A percentile compares a stretch with the other conserved stretches of the same genome.
These are phyloP conservation scores for Neotoma lepida DNA, from an alignment of 2,113 vertebrate species.

Conservation along the genomic window DNA sequence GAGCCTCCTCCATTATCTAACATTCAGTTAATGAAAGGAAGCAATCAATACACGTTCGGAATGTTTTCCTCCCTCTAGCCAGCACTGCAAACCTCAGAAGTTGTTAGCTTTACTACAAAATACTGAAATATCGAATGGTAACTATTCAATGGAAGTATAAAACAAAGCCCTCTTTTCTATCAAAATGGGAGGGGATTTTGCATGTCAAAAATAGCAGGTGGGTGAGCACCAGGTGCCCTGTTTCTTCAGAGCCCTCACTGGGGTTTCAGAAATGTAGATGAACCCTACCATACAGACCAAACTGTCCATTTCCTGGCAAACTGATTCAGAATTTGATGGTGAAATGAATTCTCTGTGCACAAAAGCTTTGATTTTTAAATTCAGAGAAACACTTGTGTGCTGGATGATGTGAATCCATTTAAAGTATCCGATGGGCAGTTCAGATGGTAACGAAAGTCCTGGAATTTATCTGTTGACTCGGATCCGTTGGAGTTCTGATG, in stretches of 20 bases:
- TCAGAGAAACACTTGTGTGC: neutral
- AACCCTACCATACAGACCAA: neutral
- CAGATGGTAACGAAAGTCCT: neutral
- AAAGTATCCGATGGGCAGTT: neutral
- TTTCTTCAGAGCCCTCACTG: neutral
- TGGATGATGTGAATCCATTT: neutral
- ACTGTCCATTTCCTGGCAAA: neutral
- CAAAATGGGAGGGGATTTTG: slow-evolving; percentile 46
- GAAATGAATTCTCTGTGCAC: neutral
- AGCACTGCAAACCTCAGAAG: slow-evolving; percentile 32
- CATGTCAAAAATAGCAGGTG: neutral
- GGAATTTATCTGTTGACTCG: neutral
- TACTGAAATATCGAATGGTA: neutral
- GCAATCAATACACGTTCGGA: slow-evolving; percentile 57
- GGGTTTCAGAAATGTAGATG: neutral
- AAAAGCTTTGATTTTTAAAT: slow-evolving; percentile 35
- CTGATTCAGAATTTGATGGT: neutral
- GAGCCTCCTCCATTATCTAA: slow-evolving; percentile 48
- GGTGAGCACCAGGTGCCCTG: neutral
- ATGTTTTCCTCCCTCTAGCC: slow-evolving; percentile 28
- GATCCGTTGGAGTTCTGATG: neutral
- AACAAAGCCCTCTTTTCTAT: neutral
- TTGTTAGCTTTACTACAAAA: slow-evolving; percentile 30
- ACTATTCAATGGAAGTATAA: neutral
- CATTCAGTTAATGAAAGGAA: slow-evolving; percentile 70